phyloP scores from a whole-genome alignment of 2,888 invertebrate genomes.

The Meganola albula region DNA sequence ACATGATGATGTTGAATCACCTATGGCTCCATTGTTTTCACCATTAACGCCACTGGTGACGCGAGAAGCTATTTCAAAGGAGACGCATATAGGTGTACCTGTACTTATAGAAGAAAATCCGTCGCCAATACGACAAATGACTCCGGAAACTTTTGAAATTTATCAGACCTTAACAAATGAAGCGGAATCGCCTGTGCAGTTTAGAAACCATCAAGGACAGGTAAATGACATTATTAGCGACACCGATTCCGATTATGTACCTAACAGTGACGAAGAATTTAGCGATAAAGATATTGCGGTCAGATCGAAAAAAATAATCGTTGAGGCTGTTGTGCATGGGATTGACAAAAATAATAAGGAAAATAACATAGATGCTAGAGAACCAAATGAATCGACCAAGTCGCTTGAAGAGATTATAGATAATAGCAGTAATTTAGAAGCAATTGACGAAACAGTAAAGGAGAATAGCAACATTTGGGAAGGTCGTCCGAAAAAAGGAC shows the following conservation, averaged over 20 bases:
- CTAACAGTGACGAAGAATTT: slow-evolving; percentile 3
- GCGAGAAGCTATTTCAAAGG: slow-evolving; percentile 3
- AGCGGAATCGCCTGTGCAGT: slow-evolving; percentile 6
- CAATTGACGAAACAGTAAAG: slow-evolving; percentile 5
- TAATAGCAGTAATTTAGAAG: slow-evolving; percentile 5
- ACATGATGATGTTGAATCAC: slow-evolving; percentile 7
- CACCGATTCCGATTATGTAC: slow-evolving; percentile 6
- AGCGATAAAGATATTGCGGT: not conserved
- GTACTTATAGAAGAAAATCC: slow-evolving; percentile 6
- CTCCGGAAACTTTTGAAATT: slow-evolving; percentile 8
- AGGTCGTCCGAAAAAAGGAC: slow-evolving; percentile 9
- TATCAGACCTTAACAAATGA: slow-evolving; percentile 7
- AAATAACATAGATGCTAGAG: slow-evolving; percentile 1
- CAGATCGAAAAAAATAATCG: slow-evolving; percentile 3
- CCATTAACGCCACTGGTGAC: slow-evolving; percentile 5
- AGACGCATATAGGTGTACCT: slow-evolving; percentile 5
- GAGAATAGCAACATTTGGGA: slow-evolving; percentile 5
- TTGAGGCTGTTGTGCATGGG: slow-evolving; percentile 4
- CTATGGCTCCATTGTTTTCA: slow-evolving; percentile 8
- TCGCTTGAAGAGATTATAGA: slow-evolving; percentile 3
- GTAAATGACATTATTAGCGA: slow-evolving; percentile 4
- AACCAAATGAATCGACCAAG: slow-evolving; percentile 1
- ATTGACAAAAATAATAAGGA: slow-evolving; percentile 2
- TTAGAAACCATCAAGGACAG: slow-evolving; percentile 3
- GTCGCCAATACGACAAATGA: slow-evolving; percentile 7